Percentiles rank a stretch among this genome's conserved stretches.
These are phyloP conservation scores for Oedothorax gibbosus DNA, from an alignment of 1,140 invertebrate species.

Conservation along the genomic window DNA sequence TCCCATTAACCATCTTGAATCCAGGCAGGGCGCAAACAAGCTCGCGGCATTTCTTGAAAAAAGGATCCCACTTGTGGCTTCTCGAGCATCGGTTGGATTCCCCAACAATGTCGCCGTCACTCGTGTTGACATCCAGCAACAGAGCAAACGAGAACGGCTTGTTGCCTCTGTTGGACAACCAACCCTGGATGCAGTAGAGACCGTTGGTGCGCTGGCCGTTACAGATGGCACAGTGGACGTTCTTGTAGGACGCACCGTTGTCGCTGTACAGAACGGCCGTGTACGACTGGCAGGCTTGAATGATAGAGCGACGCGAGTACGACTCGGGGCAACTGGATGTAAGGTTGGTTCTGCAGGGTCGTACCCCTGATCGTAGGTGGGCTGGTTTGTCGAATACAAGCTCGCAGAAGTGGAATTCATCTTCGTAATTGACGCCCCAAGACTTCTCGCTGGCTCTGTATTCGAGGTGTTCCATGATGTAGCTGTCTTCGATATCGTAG, in stretches of 20 bases:
- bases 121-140: conserved; percentile 34
- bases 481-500: neutral
- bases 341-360: neutral
- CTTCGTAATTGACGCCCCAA: conserved; percentile 1
- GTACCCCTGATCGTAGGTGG: neutral
- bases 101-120: conserved; percentile 25
- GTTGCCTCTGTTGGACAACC: neutral
- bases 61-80: conserved; percentile 71
- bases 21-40: conserved; percentile 65
- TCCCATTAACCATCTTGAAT: conserved; percentile 28
- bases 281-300: neutral
- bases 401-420: neutral
- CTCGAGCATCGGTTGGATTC: neutral
- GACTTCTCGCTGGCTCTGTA: neutral
- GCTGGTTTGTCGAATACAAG: neutral
- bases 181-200: neutral
- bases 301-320: neutral
- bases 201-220: neutral
- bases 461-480: neutral
- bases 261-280: neutral
- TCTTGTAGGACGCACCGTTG: neutral
- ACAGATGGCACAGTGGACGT: conserved; percentile 33
- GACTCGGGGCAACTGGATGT: neutral
- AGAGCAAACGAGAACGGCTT: conserved; percentile 27
- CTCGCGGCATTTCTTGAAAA: conserved; percentile 70